Evolutionary conservation across 2,888 invertebrate species (phyloP), one percentile per base, ranked within the genome.

Genomic region (Thalpophila matura): DNA sequence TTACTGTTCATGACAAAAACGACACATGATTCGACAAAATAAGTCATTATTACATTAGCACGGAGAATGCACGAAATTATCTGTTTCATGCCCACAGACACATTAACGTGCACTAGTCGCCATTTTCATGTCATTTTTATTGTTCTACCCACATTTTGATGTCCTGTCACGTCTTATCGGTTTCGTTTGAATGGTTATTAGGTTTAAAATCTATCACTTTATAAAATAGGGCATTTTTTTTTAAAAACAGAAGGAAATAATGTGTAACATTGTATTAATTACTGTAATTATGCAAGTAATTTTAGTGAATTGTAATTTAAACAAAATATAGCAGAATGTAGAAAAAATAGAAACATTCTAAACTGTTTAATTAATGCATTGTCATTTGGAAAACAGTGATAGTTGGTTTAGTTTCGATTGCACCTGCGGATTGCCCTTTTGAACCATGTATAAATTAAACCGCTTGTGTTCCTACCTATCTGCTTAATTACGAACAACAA

Each of bases 61-160:
- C 56, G n/a, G 47, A 61, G 73, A 71, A 67, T 56, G 61, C 49
- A 58, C 20, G 71, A 57, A 71, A 49, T 58, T 64, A 49, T 58
- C 42, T 57, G 38, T 64, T 71, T 45, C 43, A 51, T 47, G 33
- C 31, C 58, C 57, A 47, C 57, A 33, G 45, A 37, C 18, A 49
- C 47, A 63, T 58, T 62, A 43, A 29, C 35, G 3, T 38, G 53
- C 33, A 45, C 42, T 50, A 50, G 37, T 33, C 29, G 9, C 18
- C 9, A 47, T 38, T 55, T 59, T 38, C n/a, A 54, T 43, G 60
- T 7, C 10, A 27, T 26, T 72, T 70, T 72, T 72, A 49, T 53
- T 43, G 43, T 53, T 33, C 31, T 72, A 70, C 70, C 73, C 38
- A 49, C 73, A 38, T 53, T 40, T 66, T 40, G 3, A 24, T 46